These are phyloP conservation scores for Resseliella maxima DNA, from an alignment of 2,888 invertebrate species.

Conservation along the genomic window DNA sequence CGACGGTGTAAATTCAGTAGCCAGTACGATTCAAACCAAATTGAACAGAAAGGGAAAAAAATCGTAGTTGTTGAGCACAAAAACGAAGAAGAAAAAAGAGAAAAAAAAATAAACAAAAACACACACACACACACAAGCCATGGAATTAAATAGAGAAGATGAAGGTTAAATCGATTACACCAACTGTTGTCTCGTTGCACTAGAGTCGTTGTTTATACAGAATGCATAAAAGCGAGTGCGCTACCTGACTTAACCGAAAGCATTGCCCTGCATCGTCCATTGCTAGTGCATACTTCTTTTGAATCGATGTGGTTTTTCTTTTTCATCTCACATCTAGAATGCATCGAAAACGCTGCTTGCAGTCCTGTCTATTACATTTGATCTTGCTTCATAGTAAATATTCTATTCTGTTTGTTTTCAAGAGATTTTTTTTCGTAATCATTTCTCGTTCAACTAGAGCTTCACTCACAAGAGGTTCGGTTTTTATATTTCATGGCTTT, in stretches of 20 bases:
- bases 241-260: conserved; percentile 29
- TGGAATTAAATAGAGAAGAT: conserved; percentile 54
- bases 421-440: background rate
- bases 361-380: conserved; percentile 51
- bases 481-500: background rate
- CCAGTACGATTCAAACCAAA: background rate
- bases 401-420: conserved; percentile 43
- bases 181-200: conserved; percentile 40
- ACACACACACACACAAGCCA: background rate
- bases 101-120: conserved; percentile 28
- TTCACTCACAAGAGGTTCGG: background rate
- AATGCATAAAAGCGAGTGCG: conserved; percentile 12
- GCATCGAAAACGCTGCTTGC: conserved; percentile 4
- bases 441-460: background rate
- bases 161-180: conserved; percentile 55
- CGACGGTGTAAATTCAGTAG: conserved; percentile 45
- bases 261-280: conserved; percentile 47
- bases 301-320: background rate
- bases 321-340: background rate
- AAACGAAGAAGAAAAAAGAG: background rate
- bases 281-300: background rate
- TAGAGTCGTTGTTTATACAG: conserved; percentile 6
- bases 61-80: background rate
- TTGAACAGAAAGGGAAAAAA: background rate
- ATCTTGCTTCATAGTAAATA: conserved; percentile 26